phyloP scores from a whole-genome alignment of 2,888 invertebrate genomes.

The Aromia moschata region DNA sequence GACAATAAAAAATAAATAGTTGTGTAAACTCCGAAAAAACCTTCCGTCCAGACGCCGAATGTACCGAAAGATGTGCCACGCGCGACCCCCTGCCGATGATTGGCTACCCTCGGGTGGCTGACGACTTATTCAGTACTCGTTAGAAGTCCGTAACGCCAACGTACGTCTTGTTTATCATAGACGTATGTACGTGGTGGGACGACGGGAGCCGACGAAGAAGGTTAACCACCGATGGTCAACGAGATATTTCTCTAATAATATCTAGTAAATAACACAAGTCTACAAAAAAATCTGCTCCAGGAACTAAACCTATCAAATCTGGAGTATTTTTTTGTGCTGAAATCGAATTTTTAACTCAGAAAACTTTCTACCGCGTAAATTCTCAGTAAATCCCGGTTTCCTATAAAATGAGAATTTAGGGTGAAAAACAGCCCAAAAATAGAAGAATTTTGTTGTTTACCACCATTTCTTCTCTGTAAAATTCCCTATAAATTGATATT shows the following conservation, averaged over 20 bases:
- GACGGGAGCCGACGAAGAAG: background rate
- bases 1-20: slow-evolving; percentile 8
- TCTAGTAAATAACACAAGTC: no score
- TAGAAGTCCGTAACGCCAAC: slow-evolving; percentile 34
- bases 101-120: slow-evolving; percentile 44
- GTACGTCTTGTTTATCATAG: slow-evolving; percentile 20
- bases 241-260: background rate
- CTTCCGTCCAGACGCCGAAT: slow-evolving; percentile 26
- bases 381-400: no score
- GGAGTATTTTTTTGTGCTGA: no score
- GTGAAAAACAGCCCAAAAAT: no score
- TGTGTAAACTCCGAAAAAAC: slow-evolving; percentile 7
- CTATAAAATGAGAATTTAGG: no score
- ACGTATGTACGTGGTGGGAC: slow-evolving; percentile 9
- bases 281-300: no score
- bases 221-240: background rate
- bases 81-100: slow-evolving; percentile 45
- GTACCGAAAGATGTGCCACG: slow-evolving; percentile 30
- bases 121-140: slow-evolving; percentile 48
- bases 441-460: no score
- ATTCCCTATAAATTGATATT: no score
- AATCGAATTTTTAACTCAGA: no score
- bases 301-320: no score
- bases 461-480: no score
- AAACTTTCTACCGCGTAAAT: no score